These are phyloP conservation scores for Heliconius eleuchia DNA, from an alignment of 1,140 invertebrate species.

Conservation along the genomic window DNA sequence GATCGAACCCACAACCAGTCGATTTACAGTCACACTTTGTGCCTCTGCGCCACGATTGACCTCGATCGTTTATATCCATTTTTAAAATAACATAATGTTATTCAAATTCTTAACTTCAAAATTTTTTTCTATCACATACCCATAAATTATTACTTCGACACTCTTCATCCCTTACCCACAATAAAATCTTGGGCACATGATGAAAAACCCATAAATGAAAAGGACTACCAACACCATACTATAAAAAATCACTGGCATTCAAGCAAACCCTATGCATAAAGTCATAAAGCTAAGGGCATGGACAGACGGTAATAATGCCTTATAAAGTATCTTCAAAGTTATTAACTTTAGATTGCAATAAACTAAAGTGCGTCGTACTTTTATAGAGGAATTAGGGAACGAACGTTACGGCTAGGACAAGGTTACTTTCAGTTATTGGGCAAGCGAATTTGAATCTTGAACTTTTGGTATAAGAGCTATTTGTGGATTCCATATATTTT, in stretches of 20 bases:
- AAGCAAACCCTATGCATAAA: slow-evolving; percentile 30
- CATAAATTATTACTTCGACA: neutral
- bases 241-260: slow-evolving; percentile 31
- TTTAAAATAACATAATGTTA: neutral
- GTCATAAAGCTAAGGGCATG: slow-evolving; percentile 42
- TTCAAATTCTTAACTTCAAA: no score
- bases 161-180: neutral
- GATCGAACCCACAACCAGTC: no score
- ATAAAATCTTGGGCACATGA: slow-evolving; percentile 2
- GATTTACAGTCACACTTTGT: no score
- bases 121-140: neutral
- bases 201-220: slow-evolving; percentile 23
- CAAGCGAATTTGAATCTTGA: slow-evolving; percentile 42
- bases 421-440: slow-evolving; percentile 21
- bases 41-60: no score
- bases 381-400: slow-evolving; percentile 73
- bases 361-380: slow-evolving; percentile 74
- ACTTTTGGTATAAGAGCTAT: slow-evolving; percentile 15
- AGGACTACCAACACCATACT: neutral
- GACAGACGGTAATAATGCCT: slow-evolving; percentile 51
- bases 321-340: slow-evolving; percentile 64
- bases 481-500: slow-evolving; percentile 3
- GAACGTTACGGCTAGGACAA: slow-evolving; percentile 49
- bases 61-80: no score
- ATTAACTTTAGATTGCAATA: slow-evolving; percentile 79